Evolutionary conservation across 2,797 vertebrate species (phyloP), one percentile per base, ranked within the genome.

Genomic region (Oryzias dopingdopingensis): DNA sequence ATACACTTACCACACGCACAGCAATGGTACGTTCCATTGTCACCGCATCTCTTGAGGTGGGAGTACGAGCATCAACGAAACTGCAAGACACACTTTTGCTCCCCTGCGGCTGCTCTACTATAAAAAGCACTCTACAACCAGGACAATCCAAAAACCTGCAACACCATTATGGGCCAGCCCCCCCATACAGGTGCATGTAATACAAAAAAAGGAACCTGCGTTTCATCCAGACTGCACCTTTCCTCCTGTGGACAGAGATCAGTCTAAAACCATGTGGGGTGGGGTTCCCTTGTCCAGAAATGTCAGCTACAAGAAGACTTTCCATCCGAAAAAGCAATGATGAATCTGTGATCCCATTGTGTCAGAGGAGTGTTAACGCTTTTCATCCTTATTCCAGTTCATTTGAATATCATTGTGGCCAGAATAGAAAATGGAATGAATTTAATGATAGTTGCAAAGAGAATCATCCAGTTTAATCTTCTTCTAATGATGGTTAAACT

Each of bases 311-410:
- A 58, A 37, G 3, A 37, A 37, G 10, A 37, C 10, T 90, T 84
- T 87, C 83, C 71, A 84, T 85, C 84, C 77, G 88, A 89, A 91
- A 29, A 86, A 80, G 81, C 76, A 56, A 69, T 57, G 40, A 89
- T 90, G 74, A 63, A 81, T 84, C 84, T 80, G 73, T 88, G 86
- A 90, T 89, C 87, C 86, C 85, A 90, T 91, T 91, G 84, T 91
- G 86, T 89, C 85, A 78, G 29, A 70, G 72, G 76, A 75, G 85
- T 80, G 86, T 85, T 83, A 86, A 70, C 74, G 76, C 70, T 74
- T 61, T 69, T 75, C 66, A 67, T 73, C 64, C 66, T 67, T 69
- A 65, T 65, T 79, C 61, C 52, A 62, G 52, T 62, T 77, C 52
- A 61, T 76, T 59, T 72, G 67, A 86, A 86, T 84, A 83, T 81